phyloP scores from a whole-genome alignment of 2,888 invertebrate species.

The Metacarcinus magister region DNA sequence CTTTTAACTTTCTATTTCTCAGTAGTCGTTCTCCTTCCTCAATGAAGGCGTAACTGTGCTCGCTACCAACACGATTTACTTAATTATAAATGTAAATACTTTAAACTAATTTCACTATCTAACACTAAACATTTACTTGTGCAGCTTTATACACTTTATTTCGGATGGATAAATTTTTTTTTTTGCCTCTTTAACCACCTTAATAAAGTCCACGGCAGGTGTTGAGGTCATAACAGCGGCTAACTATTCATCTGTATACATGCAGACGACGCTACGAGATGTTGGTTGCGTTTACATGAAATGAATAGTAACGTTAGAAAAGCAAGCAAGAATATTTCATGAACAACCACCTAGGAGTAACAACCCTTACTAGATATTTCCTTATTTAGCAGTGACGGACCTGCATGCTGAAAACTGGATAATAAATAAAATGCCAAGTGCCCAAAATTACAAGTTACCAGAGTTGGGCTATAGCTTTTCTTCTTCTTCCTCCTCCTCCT shows the following conservation, averaged over 20 bases:
- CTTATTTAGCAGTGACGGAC: background rate
- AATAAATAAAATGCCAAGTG: background rate
- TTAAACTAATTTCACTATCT: too few relatives aligned
- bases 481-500: too few relatives aligned
- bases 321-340: background rate
- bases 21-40: background rate
- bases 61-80: background rate
- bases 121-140: background rate
- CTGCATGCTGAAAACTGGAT: background rate
- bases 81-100: background rate
- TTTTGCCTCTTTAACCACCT: too few relatives aligned
- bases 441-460: background rate
- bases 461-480: background rate
- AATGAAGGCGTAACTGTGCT: background rate
- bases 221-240: background rate
- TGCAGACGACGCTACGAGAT: background rate
- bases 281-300: background rate
- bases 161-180: too few relatives aligned
- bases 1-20: background rate
- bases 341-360: background rate
- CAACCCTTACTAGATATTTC: background rate
- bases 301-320: background rate
- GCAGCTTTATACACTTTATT: background rate
- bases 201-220: background rate
- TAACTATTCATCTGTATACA: background rate